Conservation (phyloP, 2,888 invertebrate species). For the Apamea anceps region DNA sequence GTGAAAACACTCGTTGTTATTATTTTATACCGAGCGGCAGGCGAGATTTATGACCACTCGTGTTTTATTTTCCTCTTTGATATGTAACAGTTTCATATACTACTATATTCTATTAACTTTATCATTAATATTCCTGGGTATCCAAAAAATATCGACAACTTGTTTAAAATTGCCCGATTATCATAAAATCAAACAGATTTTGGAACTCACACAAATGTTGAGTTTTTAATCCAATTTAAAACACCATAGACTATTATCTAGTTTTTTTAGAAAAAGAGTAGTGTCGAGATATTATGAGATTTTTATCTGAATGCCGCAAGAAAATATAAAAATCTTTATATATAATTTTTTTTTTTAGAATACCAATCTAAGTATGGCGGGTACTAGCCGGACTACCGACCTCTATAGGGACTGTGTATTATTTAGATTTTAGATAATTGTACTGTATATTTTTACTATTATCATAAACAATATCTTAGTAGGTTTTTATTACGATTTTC, state of each 20-base stretch:
- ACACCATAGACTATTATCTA: too few species aligned
- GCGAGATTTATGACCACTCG: background rate
- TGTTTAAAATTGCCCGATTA: too few species aligned
- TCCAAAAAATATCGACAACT: too few species aligned
- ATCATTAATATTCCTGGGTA: too few species aligned
- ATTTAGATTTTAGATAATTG: background rate
- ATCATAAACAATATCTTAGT: background rate
- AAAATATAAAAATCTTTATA: background rate
- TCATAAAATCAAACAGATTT: too few species aligned
- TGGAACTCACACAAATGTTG: too few species aligned
- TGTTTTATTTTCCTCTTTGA: background rate
- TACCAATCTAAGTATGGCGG: background rate
- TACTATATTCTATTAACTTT: too few species aligned
- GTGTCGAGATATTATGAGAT: background rate
- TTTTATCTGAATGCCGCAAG: background rate
- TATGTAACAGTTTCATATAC: background rate
- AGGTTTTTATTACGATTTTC: background rate
- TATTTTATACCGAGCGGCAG: background rate
- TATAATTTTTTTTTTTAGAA: too few species aligned
- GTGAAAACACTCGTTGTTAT: too few species aligned
- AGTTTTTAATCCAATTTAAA: too few species aligned
- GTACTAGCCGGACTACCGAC: background rate
- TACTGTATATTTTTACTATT: background rate
- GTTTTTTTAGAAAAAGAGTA: background rate
- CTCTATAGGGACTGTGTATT: too few species aligned